These are phyloP conservation scores for Onychomys arenicola DNA, from an alignment of 2,797 vertebrate genomes.

Conservation along the genomic window DNA sequence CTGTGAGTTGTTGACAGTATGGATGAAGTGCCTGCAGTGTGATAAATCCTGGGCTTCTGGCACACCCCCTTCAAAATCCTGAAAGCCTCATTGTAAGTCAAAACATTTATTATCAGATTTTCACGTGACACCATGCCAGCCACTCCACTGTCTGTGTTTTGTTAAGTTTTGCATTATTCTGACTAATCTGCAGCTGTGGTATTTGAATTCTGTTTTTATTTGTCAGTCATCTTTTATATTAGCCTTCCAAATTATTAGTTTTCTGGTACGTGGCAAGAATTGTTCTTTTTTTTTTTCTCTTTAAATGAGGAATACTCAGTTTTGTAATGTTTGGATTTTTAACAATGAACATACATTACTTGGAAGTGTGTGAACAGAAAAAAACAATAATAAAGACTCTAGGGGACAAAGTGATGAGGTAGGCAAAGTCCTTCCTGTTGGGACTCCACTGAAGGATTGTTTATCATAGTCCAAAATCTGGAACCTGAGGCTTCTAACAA, in stretches of 20 bases:
- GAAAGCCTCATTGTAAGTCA: constrained; percentile 68
- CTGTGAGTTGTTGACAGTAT: background rate
- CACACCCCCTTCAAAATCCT: constrained; percentile 23
- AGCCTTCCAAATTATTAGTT: constrained; percentile 74
- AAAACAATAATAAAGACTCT: constrained; percentile 45
- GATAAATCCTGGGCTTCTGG: constrained; percentile 53
- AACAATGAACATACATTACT: constrained; percentile 33
- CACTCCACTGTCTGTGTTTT: constrained; percentile 60
- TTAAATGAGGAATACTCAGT: constrained; percentile 51
- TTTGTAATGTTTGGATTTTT: constrained; percentile 67
- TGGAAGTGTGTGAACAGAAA: constrained; percentile 50
- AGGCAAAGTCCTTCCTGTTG: background rate
- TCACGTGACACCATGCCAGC: constrained; percentile 64
- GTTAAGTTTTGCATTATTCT: constrained; percentile 75
- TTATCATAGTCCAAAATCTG: constrained; percentile 24
- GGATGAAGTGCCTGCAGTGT: constrained; percentile 51
- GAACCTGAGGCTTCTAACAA: constrained; percentile 1
- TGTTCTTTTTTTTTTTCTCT: constrained; percentile 41
- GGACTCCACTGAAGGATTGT: constrained; percentile 14
- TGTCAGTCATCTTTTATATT: constrained; percentile 73
- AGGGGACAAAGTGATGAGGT: constrained; percentile 6
- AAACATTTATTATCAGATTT: constrained; percentile 74
- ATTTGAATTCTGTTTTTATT: constrained; percentile 76
- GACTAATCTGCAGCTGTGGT: constrained; percentile 37
- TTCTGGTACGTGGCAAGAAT: constrained; percentile 55